Conservation (phyloP, 2,888 invertebrate genomes). For the Seira ritae region DNA sequence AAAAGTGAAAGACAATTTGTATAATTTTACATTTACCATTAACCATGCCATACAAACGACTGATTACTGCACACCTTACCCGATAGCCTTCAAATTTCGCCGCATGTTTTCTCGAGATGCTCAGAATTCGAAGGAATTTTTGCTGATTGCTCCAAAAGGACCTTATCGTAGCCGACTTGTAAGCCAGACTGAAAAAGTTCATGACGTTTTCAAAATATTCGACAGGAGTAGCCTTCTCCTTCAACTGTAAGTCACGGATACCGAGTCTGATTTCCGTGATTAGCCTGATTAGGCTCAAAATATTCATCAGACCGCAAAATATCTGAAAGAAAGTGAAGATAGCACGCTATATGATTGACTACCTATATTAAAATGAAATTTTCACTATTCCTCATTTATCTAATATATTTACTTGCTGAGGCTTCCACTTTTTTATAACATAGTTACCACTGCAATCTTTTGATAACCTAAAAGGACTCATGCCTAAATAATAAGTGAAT, state of each 20-base stretch:
- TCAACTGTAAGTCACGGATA: not conserved
- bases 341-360: not conserved
- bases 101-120: too few relatives aligned
- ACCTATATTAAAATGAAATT: not conserved
- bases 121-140: too few relatives aligned
- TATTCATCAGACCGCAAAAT: conserved; percentile 14
- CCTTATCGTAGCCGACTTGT: not conserved
- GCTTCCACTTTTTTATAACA: not conserved
- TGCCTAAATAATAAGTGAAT: not conserved
- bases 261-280: conserved; percentile 18
- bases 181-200: not conserved
- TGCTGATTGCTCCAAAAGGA: not conserved
- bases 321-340: not conserved
- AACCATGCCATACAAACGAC: too few relatives aligned
- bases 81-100: too few relatives aligned
- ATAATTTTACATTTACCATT: too few relatives aligned
- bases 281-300: not conserved
- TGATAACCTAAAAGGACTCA: not conserved
- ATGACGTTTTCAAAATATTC: conserved; percentile 23
- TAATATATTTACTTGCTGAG: not conserved
- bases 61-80: too few relatives aligned
- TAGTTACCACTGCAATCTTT: not conserved
- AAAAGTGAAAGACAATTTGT: too few relatives aligned
- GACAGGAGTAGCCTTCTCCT: not conserved
- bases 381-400: not conserved